Base-by-base conservation (phyloP, 2,113 vertebrate species). In the Passer domesticus region DNA sequence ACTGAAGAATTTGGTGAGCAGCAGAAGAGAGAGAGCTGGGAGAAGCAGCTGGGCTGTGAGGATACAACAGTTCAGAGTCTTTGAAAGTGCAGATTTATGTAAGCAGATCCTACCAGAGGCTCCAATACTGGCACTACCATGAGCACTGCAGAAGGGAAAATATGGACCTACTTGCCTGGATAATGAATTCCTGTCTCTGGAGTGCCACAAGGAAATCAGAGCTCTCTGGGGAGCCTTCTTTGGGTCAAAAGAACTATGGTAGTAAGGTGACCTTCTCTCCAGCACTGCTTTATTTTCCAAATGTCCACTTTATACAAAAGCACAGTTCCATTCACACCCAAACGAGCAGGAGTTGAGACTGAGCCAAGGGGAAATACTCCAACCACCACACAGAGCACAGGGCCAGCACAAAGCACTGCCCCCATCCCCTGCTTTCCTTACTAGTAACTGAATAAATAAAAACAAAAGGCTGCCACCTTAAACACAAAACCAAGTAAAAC, bases 301-400 rank as follows among this genome's bases (percentile, higher is more conserved):
- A 46, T 31, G 16, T 46, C 30, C 47, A 11, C 23, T 78, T 63
- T 25, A 31, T 28, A 14, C n/a, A 63, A 55, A 56, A 49, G 43
- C 35, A 52, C 19, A 11, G 1, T 3, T 73, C 39, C 47, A 22
- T 35, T 62, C 52, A 13, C 8, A 10, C 35, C 39, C 74, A 13
- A 80, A 50, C 12, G n/a, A 62, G 4, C 4, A 60, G 30, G 63
- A 9, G 35, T 28, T 28, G 68, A 50, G 37, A 66, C 43, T 0
- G 10, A 55, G 12, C 5, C 9, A 28, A 24, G 3, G 13, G 15
- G 44, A 89, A 46, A 53, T 11, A 14, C 22, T 37, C 27, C 5
- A 6, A 9, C 37, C 31, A 21, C 24, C 59, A 22, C 3, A 0
- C 10, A 39, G n/a, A 53, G 10, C 3, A 1, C 24, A 13, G 59